Base-by-base conservation (phyloP, 2,888 invertebrate genomes). In the Pollenia angustigena region DNA sequence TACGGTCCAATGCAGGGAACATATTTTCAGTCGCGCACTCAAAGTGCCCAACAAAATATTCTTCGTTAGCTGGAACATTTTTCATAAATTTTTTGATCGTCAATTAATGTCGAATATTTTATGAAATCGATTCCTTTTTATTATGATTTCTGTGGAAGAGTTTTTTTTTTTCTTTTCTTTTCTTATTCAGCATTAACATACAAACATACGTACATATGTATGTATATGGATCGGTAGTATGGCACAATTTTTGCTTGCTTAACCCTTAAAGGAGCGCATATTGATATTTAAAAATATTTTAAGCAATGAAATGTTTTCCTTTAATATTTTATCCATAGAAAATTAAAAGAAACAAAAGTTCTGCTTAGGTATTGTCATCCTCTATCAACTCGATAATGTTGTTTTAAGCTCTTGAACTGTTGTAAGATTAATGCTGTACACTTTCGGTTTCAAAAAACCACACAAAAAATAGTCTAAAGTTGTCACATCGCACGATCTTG, bases 21-120 rank as follows among this genome's bases (percentile, higher is more conserved):
- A 64, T 6, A 58, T 68, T 40, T 9, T 42, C 52, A 16, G 54
- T 71, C 62, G 68, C 32, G 62, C 79, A 87, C 18, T 42, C 50
- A 46, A 85, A 44, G 66, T 44, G 18, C 66, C 87, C 88, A 88
- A 87, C 88, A 88, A 89, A 90, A 89, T 89, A 72, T 86, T 85
- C 69, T 76, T 75, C 79, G 87, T 81, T 84, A 84, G 85, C 72
- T 75, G 82, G 89, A 90, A 89, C 90, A 91, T 91, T 90, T 92
- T 91, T 91, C 92, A 92, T 91, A 92, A 90, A 84, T 81, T 90
- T 91, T 89, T 89, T 88, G 90, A 88, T 90, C 88, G 89, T 90
- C 91, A 91, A 92, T 91, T 92, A 92, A 91, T 92, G 91, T 92
- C 91, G 89, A 91, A 91, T 91, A 91, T 90, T 90, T 91, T 91